phyloP scores from a whole-genome alignment of 2,797 vertebrate genomes.

The Anabas testudineus region DNA sequence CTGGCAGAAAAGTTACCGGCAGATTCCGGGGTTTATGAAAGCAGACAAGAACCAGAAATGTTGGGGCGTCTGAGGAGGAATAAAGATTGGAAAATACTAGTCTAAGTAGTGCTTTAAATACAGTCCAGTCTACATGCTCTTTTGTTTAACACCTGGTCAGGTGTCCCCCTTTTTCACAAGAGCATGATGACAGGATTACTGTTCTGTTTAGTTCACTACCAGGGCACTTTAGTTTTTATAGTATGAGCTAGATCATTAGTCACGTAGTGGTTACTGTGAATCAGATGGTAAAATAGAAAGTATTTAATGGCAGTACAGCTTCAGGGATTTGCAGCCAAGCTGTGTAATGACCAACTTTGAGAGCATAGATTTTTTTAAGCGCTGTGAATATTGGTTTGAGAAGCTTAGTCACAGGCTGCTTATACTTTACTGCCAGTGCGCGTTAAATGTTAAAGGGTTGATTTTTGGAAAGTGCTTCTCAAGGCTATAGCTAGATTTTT shows the following conservation, averaged over 20 bases:
- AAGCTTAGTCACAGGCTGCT: conserved; percentile 47
- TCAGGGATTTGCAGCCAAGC: conserved; percentile 39
- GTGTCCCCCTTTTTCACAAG: conserved; percentile 46
- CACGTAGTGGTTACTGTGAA: conserved; percentile 24
- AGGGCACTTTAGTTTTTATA: conserved; percentile 34
- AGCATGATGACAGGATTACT: conserved; percentile 52
- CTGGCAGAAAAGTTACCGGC: conserved; percentile 33
- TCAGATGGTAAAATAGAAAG: conserved; percentile 52
- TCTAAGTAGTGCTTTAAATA: conserved; percentile 27
- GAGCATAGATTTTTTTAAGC: conserved; percentile 43
- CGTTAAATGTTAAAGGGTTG: conserved; percentile 47
- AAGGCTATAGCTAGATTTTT: conserved; percentile 40
- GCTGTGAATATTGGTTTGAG: conserved; percentile 44
- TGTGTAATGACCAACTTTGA: conserved; percentile 48
- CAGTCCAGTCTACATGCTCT: conserved; percentile 29
- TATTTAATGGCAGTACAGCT: conserved; percentile 54
- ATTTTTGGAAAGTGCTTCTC: conserved; percentile 40
- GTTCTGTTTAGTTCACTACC: conserved; percentile 21
- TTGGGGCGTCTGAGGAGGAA: conserved; percentile 41
- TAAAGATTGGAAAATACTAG: conserved; percentile 35
- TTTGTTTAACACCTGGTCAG: conserved; percentile 63
- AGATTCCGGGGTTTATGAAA: conserved; percentile 49
- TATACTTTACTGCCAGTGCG: conserved; percentile 54
- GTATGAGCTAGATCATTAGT: conserved; percentile 16
- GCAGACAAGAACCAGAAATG: conserved; percentile 65